A percentile compares a stretch with the other conserved stretches of the same genome.
These are phyloP conservation scores for Osmerus eperlanus DNA, from an alignment of 2,113 vertebrate species.

Conservation along the genomic window DNA sequence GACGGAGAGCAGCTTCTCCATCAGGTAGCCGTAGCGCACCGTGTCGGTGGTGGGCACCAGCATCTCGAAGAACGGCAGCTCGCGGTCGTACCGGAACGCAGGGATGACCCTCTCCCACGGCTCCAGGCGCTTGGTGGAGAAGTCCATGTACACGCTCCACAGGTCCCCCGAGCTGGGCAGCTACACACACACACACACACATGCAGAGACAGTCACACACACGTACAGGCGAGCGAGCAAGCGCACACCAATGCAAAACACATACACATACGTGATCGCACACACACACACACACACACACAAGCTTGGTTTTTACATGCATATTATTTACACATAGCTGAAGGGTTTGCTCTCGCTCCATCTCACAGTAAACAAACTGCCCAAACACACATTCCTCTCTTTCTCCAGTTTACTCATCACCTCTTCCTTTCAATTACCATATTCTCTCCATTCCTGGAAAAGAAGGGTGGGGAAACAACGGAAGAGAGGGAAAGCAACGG, in stretches of 20 bases:
- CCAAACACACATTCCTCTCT: neutral
- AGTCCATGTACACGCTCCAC: slow-evolving; percentile 82
- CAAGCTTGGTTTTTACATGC: neutral
- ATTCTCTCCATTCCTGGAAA: neutral
- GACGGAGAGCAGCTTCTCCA: slow-evolving; percentile 84
- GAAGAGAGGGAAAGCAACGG: too few relatives aligned
- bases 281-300: neutral
- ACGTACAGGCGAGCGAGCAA: neutral
- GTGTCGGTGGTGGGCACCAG: slow-evolving; percentile 86
- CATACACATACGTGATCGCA: neutral
- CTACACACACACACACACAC: slow-evolving; percentile 50
- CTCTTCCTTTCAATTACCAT: neutral
- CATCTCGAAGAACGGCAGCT: slow-evolving; percentile 84
- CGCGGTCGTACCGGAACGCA: slow-evolving; percentile 73
- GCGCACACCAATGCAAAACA: neutral
- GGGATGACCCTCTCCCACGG: slow-evolving; percentile 82
- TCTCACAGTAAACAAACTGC: slow-evolving; percentile 7
- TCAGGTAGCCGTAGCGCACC: slow-evolving; percentile 82
- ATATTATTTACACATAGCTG: slow-evolving; percentile 5
- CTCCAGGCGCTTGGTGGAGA: slow-evolving; percentile 69
- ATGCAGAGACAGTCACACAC: neutral
- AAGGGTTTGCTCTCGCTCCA: neutral
- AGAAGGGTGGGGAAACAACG: neutral
- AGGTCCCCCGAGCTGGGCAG: slow-evolving; percentile 74
- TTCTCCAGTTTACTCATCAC: neutral